A percentile compares a stretch with the other conserved stretches of the same genome.
These are phyloP conservation scores for Bradysia coprophila DNA, from an alignment of 1,140 invertebrate genomes.

Conservation along the genomic window DNA sequence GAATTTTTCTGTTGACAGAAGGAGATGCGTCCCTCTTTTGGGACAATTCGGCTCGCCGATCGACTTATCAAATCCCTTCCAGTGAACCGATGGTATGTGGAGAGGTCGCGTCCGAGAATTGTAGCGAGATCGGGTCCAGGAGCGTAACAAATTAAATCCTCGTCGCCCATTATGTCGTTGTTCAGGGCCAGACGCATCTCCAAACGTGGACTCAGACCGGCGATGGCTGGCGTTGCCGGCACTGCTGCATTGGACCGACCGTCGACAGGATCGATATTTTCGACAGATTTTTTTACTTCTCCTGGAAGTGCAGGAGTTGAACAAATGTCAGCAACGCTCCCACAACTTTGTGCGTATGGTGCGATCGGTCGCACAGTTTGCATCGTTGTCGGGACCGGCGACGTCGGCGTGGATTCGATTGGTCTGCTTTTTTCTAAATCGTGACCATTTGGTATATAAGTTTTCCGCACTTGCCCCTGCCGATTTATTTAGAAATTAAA, in stretches of 20 bases:
- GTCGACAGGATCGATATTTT: slow-evolving; percentile 4
- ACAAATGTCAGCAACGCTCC: slow-evolving; percentile 23
- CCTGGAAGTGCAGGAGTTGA: slow-evolving; percentile 5
- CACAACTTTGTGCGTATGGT: slow-evolving; percentile 20
- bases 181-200: slow-evolving; percentile 38
- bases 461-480: slow-evolving; percentile 5
- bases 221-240: slow-evolving; percentile 7
- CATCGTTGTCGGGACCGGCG: not conserved
- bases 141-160: slow-evolving; percentile 25
- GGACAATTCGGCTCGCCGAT: slow-evolving; percentile 20
- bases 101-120: slow-evolving; percentile 26
- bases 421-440: not conserved
- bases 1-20: slow-evolving; percentile 26
- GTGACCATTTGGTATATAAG: not conserved
- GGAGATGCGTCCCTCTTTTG: slow-evolving; percentile 26
- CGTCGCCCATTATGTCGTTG: slow-evolving; percentile 24
- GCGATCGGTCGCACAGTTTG: not conserved
- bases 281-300: slow-evolving; percentile 8
- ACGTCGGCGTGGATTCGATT: not conserved
- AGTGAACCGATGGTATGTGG: slow-evolving; percentile 25
- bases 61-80: slow-evolving; percentile 24
- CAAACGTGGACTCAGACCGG: slow-evolving; percentile 32
- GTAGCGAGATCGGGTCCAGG: slow-evolving; percentile 24
- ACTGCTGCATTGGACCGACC: not conserved
- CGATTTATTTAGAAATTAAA: slow-evolving; percentile 3